Base-by-base conservation (phyloP, 1,140 invertebrate genomes). In the Cyclargus thomasi region DNA sequence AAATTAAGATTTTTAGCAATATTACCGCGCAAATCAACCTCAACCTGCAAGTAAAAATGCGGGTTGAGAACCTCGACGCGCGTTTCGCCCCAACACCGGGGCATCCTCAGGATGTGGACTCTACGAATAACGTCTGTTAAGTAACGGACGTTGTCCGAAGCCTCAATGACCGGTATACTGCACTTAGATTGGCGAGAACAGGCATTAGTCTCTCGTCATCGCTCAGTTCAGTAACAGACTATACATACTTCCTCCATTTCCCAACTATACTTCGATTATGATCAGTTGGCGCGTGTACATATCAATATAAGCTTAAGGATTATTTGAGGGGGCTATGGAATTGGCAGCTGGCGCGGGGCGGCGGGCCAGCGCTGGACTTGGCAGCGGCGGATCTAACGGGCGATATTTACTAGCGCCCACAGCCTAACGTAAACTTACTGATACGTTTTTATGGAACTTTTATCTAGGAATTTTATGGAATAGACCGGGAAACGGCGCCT, bases 221-320 rank as follows among this genome's bases (percentile, higher is more conserved):
- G n/a, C 11, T 8, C 14, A 14, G 39, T 47, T 11, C 14, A 8
- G 5, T 14, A 4, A 47, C 14, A 16, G 14, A 29, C 29, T 29
- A 8, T 29, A 29, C 23, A 29, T 7, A 6, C 1, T 29, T 29
- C 29, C 8, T 47, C 0, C 11, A 14, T 16, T 16, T 11, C 39
- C 10, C 7, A 39, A 47, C 39, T 47, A 16, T 16, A 1, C 14
- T 47, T 47, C 39, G 39, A 47, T 47, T 14, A 47, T 47, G 2
- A 47, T 47, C 39, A 47, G 14, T 16, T 47, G 39, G 39, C 39
- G 39, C 39, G 39, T 47, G 39, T 47, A 47, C 39, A 47, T 14
- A 47, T 47, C 39, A 47, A 47, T 47, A 47, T 47, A 59, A 59
- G 20, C 55, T 59, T 59, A 59, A 59, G 55, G 55, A 59, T 59